phyloP scores from a whole-genome alignment of 2,797 vertebrate genomes.

The Lithobates pipiens region DNA sequence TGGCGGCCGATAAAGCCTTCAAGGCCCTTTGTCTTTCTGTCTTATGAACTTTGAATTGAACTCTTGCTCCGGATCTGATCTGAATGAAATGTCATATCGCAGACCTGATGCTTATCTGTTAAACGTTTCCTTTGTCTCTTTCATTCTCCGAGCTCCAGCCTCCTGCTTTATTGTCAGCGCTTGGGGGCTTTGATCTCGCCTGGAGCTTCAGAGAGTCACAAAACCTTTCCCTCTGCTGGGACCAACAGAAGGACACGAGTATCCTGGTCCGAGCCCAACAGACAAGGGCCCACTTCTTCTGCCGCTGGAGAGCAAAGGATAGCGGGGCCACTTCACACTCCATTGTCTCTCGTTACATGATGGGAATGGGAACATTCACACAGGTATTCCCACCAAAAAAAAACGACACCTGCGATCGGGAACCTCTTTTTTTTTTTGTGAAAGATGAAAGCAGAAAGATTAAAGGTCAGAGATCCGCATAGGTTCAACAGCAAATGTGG shows the following conservation, averaged over 20 bases:
- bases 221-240: conserved; percentile 75
- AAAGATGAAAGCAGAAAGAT: not conserved
- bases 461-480: not conserved
- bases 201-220: conserved; percentile 69
- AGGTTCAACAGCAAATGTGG: not conserved
- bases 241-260: conserved; percentile 67
- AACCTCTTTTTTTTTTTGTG: conserved; percentile 45
- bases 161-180: conserved; percentile 86
- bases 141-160: conserved; percentile 88
- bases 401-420: conserved; percentile 68
- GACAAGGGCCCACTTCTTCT: conserved; percentile 77
- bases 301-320: conserved; percentile 66
- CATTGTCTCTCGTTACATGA: conserved; percentile 72
- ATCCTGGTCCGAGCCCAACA: conserved; percentile 66
- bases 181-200: conserved; percentile 88
- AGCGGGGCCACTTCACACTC: conserved; percentile 74
- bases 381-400: conserved; percentile 72
- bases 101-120: conserved; percentile 94
- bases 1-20: conserved; percentile 64
- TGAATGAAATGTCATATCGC: conserved; percentile 98
- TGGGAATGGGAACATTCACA: conserved; percentile 78
- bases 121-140: conserved; percentile 96
- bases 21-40: conserved; percentile 77
- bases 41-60: conserved; percentile 84
- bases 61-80: conserved; percentile 88